Evolutionary conservation across 2,888 invertebrate genomes (phyloP), one percentile per base, ranked within the genome.

Genomic region (Acheta domesticus): DNA sequence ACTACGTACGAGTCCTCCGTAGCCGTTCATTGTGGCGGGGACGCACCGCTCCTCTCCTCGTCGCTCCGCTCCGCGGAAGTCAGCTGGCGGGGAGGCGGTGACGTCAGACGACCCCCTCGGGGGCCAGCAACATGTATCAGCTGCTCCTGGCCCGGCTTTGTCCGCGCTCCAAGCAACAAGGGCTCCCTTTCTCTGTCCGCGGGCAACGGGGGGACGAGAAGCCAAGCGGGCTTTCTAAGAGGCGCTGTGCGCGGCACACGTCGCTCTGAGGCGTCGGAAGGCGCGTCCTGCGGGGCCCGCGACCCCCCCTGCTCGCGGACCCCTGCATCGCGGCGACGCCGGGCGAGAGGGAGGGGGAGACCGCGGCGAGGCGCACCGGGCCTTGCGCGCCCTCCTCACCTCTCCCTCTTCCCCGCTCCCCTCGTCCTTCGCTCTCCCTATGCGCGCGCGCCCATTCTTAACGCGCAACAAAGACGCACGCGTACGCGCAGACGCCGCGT

Each of bases 121-220:
- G 75, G 78, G 78, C 48, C 78, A 75, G 78, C 75, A 79, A 79
- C 78, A 79, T 79, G 78, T 79, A 79, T 79, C 78, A 79, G 78
- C 78, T 79, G 78, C 78, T 79, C 75, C 78, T 79, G 49, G 16
- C 62, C 78, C 49, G 78, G 75, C 78, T 79, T 79, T 79, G 78
- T 79, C 74, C 49, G n/a, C 62, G 62, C 62, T 62, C 62, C 62
- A 62, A 62, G 62, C 62, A 62, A 62, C 62, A 62, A 62, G 62
- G 62, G 62, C 4, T 12, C 62, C 62, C 62, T 62, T 62, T 62
- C 62, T 62, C 16, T 62, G 62, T 62, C 62, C 62, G 62, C 62
- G 62, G n/a, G n/a, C 14, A n/a, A n/a, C 62, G 62, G 62, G 62
- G 62, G 62, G 62, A 62, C 62, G 62, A 62, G 62, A 62, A 62